Evolutionary conservation across 2,888 invertebrate genomes (phyloP), one percentile per base, ranked within the genome.

Genomic region (Malthinus seriepunctatus): DNA sequence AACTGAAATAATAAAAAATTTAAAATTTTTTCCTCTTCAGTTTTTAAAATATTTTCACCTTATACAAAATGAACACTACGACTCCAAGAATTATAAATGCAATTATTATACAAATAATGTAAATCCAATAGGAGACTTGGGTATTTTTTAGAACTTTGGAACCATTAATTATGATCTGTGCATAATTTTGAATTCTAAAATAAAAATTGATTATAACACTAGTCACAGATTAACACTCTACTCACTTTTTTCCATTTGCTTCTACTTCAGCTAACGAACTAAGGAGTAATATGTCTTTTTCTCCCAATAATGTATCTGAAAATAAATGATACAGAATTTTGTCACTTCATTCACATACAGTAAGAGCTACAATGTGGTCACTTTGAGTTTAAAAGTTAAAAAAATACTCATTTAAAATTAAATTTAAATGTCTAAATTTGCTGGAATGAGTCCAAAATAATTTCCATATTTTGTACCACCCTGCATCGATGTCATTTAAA

Each of bases 41-140:
- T 12, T 9, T 45, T 33, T 32, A 32, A 23, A 11, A 57, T 23
- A 10, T 50, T 66, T 68, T 71, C 69, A 81, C 81, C 70, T 74
- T 80, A 54, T 80, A 75, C 45, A 81, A 64, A 6, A 68, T 69
- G 32, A 71, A 73, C 1, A 77, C 69, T 6, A 81, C 75, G 3
- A 71, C 62, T 14, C 73, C 71, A 6, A 82, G 61, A 1, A 79
- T 54, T 1, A 78, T 7, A 0, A 80, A 33, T 0, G 80, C 81
- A 7, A 70, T 68, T 0, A 79, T 50, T 0, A 72, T 66, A 1
- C 78, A 78, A 0, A 76, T 69, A 32, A 81, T 71, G 10, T 74
- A 39, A 0, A 79, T 77, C 80, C 80, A 80, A 2, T 79, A 61
- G 0, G 79, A 76, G 0, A 72, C 69, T 0, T 72, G 23, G 5